These are phyloP conservation scores for Triplophysa tibetana DNA, from an alignment of 2,113 vertebrate species.

Conservation along the genomic window DNA sequence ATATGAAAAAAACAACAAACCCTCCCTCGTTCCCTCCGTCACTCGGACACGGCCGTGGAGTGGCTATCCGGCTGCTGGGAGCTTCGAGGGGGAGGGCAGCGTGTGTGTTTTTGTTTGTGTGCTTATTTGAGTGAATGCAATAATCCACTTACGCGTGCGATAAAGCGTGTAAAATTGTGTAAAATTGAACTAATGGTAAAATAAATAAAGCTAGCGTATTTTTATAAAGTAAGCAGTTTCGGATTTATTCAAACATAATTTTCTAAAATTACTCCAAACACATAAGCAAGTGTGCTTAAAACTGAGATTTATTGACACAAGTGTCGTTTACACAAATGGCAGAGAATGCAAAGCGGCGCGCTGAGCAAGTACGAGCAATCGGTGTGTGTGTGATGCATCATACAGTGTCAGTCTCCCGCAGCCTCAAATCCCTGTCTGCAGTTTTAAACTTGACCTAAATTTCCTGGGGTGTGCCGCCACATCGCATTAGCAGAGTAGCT, in stretches of 20 bases:
- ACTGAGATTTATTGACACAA: background rate
- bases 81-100: slow-evolving; percentile 48
- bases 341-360: too few species aligned
- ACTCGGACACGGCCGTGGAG: slow-evolving; percentile 63
- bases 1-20: slow-evolving; percentile 57
- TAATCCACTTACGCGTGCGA: slow-evolving; percentile 12
- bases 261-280: background rate
- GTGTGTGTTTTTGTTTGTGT: slow-evolving; percentile 12
- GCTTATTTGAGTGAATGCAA: slow-evolving; percentile 21
- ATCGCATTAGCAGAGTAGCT: slow-evolving; percentile 78
- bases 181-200: background rate
- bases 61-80: slow-evolving; percentile 54
- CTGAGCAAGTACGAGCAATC: slow-evolving; percentile 27
- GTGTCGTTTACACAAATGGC: background rate
- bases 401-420: slow-evolving; percentile 46
- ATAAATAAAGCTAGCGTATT: slow-evolving; percentile 1
- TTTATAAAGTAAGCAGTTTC: background rate
- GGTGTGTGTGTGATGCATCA: slow-evolving; percentile 15
- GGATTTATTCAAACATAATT: background rate
- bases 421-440: slow-evolving; percentile 61
- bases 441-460: slow-evolving; percentile 89
- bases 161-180: background rate
- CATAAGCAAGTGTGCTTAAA: background rate
- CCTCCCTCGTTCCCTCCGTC: slow-evolving; percentile 49
- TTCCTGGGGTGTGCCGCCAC: slow-evolving; percentile 78